phyloP scores from a whole-genome alignment of 2,797 vertebrate genomes.

The Sebastes jordani region DNA sequence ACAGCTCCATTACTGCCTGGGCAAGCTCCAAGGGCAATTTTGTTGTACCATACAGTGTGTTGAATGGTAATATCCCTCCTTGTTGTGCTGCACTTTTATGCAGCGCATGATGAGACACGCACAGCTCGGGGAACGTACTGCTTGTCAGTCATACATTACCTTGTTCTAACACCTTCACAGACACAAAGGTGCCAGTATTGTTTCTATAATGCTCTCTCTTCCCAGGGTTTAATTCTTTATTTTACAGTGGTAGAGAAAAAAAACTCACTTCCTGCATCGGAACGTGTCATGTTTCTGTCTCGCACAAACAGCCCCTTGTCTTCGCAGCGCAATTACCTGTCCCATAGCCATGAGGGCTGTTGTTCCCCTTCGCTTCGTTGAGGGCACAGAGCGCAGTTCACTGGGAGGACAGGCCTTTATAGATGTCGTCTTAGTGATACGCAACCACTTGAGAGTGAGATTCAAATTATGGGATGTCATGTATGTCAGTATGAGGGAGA shows the following conservation, averaged over 20 bases:
- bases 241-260: constrained; percentile 61
- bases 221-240: constrained; percentile 79
- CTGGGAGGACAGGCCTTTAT: constrained; percentile 80
- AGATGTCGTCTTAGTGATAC: constrained; percentile 74
- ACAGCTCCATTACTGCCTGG: constrained; percentile 61
- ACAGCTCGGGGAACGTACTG: constrained; percentile 59
- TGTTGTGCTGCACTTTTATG: constrained; percentile 54
- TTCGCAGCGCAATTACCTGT: constrained; percentile 74
- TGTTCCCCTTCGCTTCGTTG: constrained; percentile 75
- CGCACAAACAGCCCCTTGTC: constrained; percentile 68
- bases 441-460: constrained; percentile 51
- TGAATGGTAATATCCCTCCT: constrained; percentile 61
- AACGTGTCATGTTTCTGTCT: constrained; percentile 76
- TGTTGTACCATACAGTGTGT: constrained; percentile 49
- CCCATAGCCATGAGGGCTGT: constrained; percentile 74
- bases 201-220: constrained; percentile 65
- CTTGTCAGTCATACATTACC: constrained; percentile 72
- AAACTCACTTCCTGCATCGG: constrained; percentile 74
- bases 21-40: constrained; percentile 66
- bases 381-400: constrained; percentile 80
- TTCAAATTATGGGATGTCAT: constrained; percentile 72
- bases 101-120: constrained; percentile 61
- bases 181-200: constrained; percentile 82
- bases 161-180: constrained; percentile 74
- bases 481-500: neutral